A percentile compares a stretch with the other conserved stretches of the same genome.
Conservation (phyloP, 2,113 vertebrate genomes). For the Nansenia antarctica region DNA sequence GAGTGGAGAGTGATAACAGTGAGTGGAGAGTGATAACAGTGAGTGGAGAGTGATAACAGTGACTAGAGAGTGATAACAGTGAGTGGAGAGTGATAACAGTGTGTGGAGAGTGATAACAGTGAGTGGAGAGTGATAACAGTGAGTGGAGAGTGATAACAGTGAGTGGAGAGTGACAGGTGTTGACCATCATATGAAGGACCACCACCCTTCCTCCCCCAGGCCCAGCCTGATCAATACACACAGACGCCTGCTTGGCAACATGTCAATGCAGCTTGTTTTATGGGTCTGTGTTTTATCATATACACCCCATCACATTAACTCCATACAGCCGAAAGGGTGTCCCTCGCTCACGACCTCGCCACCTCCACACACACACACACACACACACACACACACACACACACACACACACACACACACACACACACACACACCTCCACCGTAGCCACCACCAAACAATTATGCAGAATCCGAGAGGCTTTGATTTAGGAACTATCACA, state of each 20-base stretch:
- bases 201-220: neutral
- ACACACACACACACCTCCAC: too few species aligned
- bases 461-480: constrained; percentile 74
- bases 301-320: constrained; percentile 60
- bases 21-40: neutral
- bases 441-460: constrained; percentile 56
- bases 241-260: constrained; percentile 35
- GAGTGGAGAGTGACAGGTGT: constrained; percentile 9
- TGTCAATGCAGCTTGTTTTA: constrained; percentile 63
- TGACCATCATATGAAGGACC: constrained; percentile 11
- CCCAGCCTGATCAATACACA: constrained; percentile 58
- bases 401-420: too few species aligned
- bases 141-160: neutral
- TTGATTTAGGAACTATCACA: constrained; percentile 77
- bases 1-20: neutral
- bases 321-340: constrained; percentile 51
- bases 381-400: too few species aligned
- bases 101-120: neutral
- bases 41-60: constrained; percentile 11
- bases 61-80: too few species aligned
- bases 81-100: neutral
- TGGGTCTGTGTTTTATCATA: constrained; percentile 60
- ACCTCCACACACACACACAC: too few species aligned
- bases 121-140: neutral
- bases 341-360: constrained; percentile 20